Conservation (phyloP, 2,888 invertebrate genomes). For the Thyatira batis region DNA sequence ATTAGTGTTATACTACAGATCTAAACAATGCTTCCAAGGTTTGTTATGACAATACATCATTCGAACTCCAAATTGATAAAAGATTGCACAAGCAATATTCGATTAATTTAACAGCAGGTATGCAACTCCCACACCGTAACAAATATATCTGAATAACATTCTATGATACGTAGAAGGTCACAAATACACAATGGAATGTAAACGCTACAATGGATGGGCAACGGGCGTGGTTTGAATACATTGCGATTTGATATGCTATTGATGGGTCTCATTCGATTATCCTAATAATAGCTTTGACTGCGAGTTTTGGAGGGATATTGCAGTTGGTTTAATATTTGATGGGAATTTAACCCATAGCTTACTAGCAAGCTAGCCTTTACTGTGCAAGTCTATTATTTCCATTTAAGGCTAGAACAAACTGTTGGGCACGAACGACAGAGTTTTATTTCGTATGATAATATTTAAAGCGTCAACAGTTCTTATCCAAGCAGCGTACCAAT, state of each 20-base stretch:
- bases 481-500: no score
- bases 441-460: no score
- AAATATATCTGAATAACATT: slow-evolving; percentile 28
- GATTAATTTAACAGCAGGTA: slow-evolving; percentile 20
- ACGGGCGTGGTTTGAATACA: slow-evolving; percentile 58
- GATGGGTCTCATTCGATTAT: slow-evolving; percentile 31
- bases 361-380: no score
- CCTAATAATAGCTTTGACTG: slow-evolving; percentile 26
- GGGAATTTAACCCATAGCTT: no score
- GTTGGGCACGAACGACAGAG: no score
- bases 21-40: no score
- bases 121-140: slow-evolving; percentile 38
- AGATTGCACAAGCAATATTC: neutral
- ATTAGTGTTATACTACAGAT: no score
- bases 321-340: no score
- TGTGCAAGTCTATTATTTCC: no score
- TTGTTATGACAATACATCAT: slow-evolving; percentile 11
- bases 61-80: no score
- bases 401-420: no score
- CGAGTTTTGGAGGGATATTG: neutral
- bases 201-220: slow-evolving; percentile 58
- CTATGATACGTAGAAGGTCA: slow-evolving; percentile 60
- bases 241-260: slow-evolving; percentile 43
- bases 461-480: no score
- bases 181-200: slow-evolving; percentile 64